Evolutionary conservation across 2,888 invertebrate species (phyloP), one percentile per base, ranked within the genome.

Genomic region (Pheosia tremula): DNA sequence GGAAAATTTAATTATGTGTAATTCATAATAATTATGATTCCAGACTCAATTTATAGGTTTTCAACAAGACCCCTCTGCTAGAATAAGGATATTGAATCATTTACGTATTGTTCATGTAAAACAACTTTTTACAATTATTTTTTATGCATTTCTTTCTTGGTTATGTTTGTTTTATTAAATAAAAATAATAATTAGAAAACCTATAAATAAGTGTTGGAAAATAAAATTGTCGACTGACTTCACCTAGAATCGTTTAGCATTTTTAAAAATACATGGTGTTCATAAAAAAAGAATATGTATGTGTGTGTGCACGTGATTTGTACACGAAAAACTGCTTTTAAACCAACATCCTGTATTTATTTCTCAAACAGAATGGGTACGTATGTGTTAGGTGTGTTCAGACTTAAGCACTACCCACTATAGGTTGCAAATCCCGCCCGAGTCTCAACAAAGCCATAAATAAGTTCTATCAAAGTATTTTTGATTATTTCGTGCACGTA

Each of bases 181-280:
- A 41, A 41, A 41, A 43, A 43, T 7, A 43, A 9, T 11, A 11
- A 38, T 52, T n/a, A 37, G 50, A 38, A 60, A 61, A 9, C 67
- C 74, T 72, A 68, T 66, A 71, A 73, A 77, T 69, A 66, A 75
- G 74, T 75, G 69, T 66, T 60, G 63, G 69, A 75, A 65, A 11
- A 4, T 69, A 63, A 77, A 68, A 36, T 61, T 77, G 76, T 73
- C 72, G 83, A 82, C 81, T 83, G 82, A 83, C 72, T 71, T 77
- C 78, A 74, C 75, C 72, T 71, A 73, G 68, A 67, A 43, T 52
- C 59, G 37, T 37, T 65, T 76, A 78, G 72, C 69, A 56, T 72
- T 69, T 65, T 52, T 62, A 60, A 60, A 59, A 60, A 41, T 5
- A 56, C 50, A 58, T 56, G 58, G 60, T 58, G 60, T 66, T 62